These are phyloP conservation scores for Pheosia gnoma DNA, from an alignment of 2,888 invertebrate species.

Conservation along the genomic window DNA sequence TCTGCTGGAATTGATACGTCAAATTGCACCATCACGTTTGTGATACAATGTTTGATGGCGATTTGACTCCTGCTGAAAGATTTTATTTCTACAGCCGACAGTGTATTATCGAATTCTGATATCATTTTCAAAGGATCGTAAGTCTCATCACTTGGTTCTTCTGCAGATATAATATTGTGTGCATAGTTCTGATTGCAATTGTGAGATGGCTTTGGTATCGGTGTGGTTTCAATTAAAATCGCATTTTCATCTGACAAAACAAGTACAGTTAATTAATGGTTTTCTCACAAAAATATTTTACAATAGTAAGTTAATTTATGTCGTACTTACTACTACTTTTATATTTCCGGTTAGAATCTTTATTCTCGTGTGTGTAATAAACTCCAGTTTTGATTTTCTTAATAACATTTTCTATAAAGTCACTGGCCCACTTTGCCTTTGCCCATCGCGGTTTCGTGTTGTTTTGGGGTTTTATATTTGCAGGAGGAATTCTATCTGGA, in stretches of 20 bases:
- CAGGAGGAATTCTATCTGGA: not conserved
- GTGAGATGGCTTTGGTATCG: slow-evolving; percentile 7
- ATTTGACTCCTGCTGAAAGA: slow-evolving; percentile 59
- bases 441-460: slow-evolving; percentile 48
- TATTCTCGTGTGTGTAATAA: slow-evolving; percentile 60
- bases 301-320: not conserved
- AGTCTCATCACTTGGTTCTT: slow-evolving; percentile 21
- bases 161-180: slow-evolving; percentile 21
- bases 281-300: too few species aligned
- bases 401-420: slow-evolving; percentile 72
- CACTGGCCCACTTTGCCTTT: slow-evolving; percentile 66
- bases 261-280: not conserved
- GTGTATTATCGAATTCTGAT: slow-evolving; percentile 57
- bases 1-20: slow-evolving; percentile 58
- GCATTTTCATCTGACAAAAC: slow-evolving; percentile 42
- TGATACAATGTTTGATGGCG: slow-evolving; percentile 61
- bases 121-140: slow-evolving; percentile 34
- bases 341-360: slow-evolving; percentile 17
- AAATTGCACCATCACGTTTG: slow-evolving; percentile 67
- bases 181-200: slow-evolving; percentile 6
- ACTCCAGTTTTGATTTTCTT: slow-evolving; percentile 65
- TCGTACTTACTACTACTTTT: slow-evolving; percentile 23
- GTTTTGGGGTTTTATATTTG: slow-evolving; percentile 13
- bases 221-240: slow-evolving; percentile 50
- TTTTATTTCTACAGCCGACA: slow-evolving; percentile 58